These are phyloP conservation scores for Stenotaenia linearis DNA, from an alignment of 2,888 invertebrate species.

Conservation along the genomic window DNA sequence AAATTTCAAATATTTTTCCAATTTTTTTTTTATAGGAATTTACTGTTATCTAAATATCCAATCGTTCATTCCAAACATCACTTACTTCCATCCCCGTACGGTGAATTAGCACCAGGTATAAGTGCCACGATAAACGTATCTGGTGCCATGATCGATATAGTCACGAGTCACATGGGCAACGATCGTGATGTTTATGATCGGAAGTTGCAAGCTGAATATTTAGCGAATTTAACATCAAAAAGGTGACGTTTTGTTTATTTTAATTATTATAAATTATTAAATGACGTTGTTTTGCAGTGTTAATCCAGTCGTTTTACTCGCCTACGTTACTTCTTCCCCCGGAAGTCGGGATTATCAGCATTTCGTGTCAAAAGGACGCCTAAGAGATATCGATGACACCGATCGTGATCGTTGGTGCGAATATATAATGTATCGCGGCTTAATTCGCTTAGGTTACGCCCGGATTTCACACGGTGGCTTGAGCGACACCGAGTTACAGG, in stretches of 20 bases:
- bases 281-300: conserved; percentile 39
- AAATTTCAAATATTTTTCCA: too few relatives aligned
- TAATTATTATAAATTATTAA: background rate
- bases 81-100: conserved; percentile 48
- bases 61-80: conserved; percentile 47
- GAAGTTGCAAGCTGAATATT: conserved; percentile 45
- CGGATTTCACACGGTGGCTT: conserved; percentile 32
- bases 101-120: conserved; percentile 48
- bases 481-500: conserved; percentile 34
- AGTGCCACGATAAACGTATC: conserved; percentile 47
- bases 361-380: conserved; percentile 42
- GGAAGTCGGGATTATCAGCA: conserved; percentile 44
- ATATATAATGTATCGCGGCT: conserved; percentile 48
- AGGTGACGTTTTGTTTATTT: conserved; percentile 39
- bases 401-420: conserved; percentile 48
- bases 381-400: conserved; percentile 47
- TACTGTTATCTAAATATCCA: conserved; percentile 48
- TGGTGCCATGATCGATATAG: conserved; percentile 46
- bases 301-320: conserved; percentile 48
- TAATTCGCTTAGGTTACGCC: conserved; percentile 37
- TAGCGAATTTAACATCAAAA: conserved; percentile 42
- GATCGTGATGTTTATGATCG: conserved; percentile 47
- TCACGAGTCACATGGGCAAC: conserved; percentile 50
- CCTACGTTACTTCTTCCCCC: conserved; percentile 49
- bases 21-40: conserved; percentile 44